Conservation (phyloP, 92 coral and sea anemone species). For the Paragorgia papillata region DNA sequence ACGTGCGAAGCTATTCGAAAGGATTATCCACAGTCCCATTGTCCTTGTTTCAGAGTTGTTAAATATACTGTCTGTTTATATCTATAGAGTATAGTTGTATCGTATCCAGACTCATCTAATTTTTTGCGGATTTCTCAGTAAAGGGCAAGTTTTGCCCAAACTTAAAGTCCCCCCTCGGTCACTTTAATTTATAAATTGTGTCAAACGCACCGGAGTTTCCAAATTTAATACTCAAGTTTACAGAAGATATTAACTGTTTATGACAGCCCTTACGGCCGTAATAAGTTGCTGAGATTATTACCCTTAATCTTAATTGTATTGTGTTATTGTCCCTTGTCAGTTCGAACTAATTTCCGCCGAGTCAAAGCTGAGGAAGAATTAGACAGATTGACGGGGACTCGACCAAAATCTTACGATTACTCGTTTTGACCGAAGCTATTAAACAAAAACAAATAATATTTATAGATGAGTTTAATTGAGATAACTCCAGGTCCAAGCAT, state of each 20-base stretch:
- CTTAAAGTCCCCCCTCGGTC: too few species aligned
- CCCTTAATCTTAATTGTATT: constrained; percentile 31
- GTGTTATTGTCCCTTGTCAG: constrained; percentile 9
- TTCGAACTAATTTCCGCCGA: constrained; percentile 22
- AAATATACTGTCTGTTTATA: too few species aligned
- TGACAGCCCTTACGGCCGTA: background rate
- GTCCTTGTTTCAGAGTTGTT: too few species aligned
- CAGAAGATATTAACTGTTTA: background rate
- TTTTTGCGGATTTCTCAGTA: too few species aligned
- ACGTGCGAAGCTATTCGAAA: constrained; percentile 22
- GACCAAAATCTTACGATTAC: background rate
- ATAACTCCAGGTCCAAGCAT: background rate
- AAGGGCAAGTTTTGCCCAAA: too few species aligned
- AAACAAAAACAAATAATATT: background rate
- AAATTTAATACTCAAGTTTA: background rate
- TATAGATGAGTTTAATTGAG: background rate
- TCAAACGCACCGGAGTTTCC: too few species aligned
- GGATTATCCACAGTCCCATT: too few species aligned
- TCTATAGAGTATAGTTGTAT: too few species aligned
- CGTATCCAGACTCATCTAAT: too few species aligned
- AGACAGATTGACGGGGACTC: too few species aligned
- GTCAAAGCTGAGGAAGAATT: too few species aligned
- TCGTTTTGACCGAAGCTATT: background rate
- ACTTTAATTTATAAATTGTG: too few species aligned
- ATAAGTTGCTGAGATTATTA: background rate